Conservation (phyloP, 2,888 invertebrate species). For the Megalurothrips usitatus region DNA sequence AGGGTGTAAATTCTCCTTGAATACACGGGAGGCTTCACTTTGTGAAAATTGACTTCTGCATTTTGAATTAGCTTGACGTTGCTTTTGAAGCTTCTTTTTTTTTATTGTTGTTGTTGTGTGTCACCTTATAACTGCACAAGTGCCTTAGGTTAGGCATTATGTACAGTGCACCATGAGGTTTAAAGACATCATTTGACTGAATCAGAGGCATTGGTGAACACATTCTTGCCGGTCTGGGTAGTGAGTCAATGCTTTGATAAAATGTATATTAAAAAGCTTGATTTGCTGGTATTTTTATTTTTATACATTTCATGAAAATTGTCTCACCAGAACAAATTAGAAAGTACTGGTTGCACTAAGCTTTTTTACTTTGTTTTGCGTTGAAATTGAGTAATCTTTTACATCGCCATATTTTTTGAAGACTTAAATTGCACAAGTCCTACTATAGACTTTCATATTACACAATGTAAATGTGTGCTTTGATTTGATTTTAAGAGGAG, state of each 20-base stretch:
- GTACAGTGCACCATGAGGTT: constrained; percentile 36
- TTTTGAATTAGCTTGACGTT: constrained; percentile 29
- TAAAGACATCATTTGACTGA: constrained; percentile 17
- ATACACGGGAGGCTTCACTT: not conserved
- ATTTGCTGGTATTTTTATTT: constrained; percentile 25
- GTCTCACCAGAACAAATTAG: not conserved
- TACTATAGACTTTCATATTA: not conserved
- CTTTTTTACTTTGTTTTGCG: not conserved
- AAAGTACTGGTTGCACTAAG: constrained; percentile 13
- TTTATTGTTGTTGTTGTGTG: constrained; percentile 36
- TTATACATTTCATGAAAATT: not conserved
- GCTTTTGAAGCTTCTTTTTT: constrained; percentile 34
- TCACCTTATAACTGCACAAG: constrained; percentile 41
- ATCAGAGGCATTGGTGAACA: not conserved
- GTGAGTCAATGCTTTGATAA: not conserved
- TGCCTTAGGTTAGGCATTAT: constrained; percentile 43
- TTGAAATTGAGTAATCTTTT: not conserved
- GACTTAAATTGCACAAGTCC: constrained; percentile 13
- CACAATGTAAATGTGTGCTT: not conserved
- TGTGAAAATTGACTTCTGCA: not conserved
- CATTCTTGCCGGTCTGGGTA: not conserved
- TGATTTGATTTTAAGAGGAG: constrained; percentile 2
- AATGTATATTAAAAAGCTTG: constrained; percentile 15
- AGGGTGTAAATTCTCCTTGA: too few species aligned
- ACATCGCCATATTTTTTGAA: not conserved